phyloP scores from a whole-genome alignment of 2,113 vertebrate species.

The Athene noctua region DNA sequence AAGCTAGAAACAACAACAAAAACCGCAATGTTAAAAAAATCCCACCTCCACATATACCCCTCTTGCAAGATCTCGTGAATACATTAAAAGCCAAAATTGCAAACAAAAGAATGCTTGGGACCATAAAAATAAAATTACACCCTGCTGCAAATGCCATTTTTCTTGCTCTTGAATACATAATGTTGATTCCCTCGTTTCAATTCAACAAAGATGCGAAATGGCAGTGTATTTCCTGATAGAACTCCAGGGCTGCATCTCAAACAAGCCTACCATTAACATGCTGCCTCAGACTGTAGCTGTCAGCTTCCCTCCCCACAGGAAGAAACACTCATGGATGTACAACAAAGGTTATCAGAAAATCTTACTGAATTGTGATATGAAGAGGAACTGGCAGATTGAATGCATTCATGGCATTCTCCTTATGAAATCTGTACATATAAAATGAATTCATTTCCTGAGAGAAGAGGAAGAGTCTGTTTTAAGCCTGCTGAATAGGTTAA shows the following conservation, averaged over 20 bases:
- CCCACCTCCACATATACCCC: too few relatives aligned
- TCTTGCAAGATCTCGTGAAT: not conserved
- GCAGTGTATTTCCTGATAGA: not conserved
- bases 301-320: not conserved
- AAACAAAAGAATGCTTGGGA: not conserved
- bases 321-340: accelerated
- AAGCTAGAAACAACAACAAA: not conserved
- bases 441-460: not conserved
- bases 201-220: not conserved
- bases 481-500: not conserved
- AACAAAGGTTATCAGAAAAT: not conserved
- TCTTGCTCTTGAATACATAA: not conserved
- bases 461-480: not conserved
- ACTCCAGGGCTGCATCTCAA: not conserved
- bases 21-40: not conserved
- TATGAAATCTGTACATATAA: not conserved
- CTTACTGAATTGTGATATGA: not conserved
- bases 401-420: not conserved
- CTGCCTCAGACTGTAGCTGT: not conserved
- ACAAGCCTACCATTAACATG: not conserved
- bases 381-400: not conserved
- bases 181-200: not conserved
- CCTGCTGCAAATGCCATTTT: not conserved
- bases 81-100: not conserved
- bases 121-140: not conserved